These are phyloP conservation scores for Poicephalus meyeri DNA, from an alignment of 2,113 vertebrate species.

Conservation along the genomic window DNA sequence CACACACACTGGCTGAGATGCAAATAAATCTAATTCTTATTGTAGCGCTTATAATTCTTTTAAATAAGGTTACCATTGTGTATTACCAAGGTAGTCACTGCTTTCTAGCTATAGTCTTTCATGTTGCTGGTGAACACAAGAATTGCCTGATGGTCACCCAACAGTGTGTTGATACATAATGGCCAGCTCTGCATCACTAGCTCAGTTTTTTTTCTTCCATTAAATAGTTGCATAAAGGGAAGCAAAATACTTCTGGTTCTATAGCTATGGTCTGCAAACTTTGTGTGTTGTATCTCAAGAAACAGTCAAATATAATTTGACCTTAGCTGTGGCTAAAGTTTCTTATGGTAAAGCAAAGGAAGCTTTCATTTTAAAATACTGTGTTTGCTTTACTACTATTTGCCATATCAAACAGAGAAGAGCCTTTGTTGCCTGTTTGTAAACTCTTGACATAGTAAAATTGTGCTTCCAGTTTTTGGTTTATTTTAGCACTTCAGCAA, in stretches of 20 bases:
- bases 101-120: background rate
- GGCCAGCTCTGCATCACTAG: background rate
- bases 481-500: conserved; percentile 6
- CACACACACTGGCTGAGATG: background rate
- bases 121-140: background rate
- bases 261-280: background rate
- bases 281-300: background rate
- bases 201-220: background rate
- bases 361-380: background rate
- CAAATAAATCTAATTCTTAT: background rate
- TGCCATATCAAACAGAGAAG: background rate
- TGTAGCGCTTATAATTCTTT: background rate
- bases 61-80: background rate
- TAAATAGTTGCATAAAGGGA: background rate
- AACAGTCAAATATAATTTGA: background rate
- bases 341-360: background rate
- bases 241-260: background rate
- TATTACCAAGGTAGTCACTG: background rate
- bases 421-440: background rate
- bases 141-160: background rate
- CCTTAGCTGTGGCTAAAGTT: background rate
- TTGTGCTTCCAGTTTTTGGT: background rate
- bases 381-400: background rate
- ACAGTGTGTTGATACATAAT: background rate
- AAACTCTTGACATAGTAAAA: background rate